Conservation (phyloP, 2,888 invertebrate species). For the Formica aserva region DNA sequence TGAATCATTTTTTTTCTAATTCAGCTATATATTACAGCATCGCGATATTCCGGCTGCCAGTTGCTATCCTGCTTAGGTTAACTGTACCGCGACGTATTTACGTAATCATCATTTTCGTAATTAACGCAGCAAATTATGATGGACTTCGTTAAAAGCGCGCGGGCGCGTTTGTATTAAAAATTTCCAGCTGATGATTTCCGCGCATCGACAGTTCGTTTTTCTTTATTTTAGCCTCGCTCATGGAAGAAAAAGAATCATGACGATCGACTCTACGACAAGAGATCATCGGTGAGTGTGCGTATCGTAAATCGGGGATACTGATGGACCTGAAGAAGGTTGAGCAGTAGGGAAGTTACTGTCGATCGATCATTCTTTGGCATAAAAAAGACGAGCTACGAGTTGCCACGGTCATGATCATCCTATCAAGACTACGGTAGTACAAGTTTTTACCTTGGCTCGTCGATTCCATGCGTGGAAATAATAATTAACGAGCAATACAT, state of each 20-base stretch:
- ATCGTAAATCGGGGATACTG: constrained; percentile 12
- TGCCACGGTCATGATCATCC: constrained; percentile 47
- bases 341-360: background rate
- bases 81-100: constrained; percentile 44
- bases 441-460: constrained; percentile 7
- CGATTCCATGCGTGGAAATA: constrained; percentile 49
- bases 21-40: background rate
- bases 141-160: constrained; percentile 44
- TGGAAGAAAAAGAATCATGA: constrained; percentile 4
- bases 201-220: constrained; percentile 48
- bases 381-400: constrained; percentile 13
- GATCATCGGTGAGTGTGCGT: background rate
- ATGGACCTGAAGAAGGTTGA: constrained; percentile 34
- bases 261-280: background rate
- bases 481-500: constrained; percentile 41
- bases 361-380: constrained; percentile 8
- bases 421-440: constrained; percentile 19
- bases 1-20: constrained; percentile 5
- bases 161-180: constrained; percentile 47
- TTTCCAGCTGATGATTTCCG: constrained; percentile 55
- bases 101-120: constrained; percentile 53
- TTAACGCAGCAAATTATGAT: constrained; percentile 51
- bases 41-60: constrained; percentile 14
- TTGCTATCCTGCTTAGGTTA: constrained; percentile 38
- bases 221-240: background rate